Conservation (phyloP, 2,797 vertebrate species). For the Adrianichthys oophorus region DNA sequence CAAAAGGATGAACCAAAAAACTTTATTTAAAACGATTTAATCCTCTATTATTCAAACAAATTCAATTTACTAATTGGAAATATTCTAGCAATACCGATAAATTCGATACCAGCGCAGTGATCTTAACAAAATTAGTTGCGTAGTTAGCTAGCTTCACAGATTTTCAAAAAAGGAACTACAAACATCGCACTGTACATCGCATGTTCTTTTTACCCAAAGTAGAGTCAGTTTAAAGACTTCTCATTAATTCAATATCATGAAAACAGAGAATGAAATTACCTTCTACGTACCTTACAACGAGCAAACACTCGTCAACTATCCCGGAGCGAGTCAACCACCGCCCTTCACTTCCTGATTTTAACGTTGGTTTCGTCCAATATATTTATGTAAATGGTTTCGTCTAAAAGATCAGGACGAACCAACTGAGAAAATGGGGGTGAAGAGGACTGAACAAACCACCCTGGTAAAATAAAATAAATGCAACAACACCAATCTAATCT, state of each 20-base stretch:
- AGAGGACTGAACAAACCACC: accelerated
- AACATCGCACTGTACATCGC: neutral
- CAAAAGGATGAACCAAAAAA: neutral
- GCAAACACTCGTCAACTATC: constrained; percentile 23
- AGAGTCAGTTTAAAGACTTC: no score
- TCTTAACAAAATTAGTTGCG: constrained; percentile 18
- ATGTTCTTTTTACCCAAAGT: neutral
- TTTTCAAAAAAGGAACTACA: constrained; percentile 17
- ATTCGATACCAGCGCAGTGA: neutral
- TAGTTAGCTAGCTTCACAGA: constrained; percentile 34
- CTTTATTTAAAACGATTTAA: accelerated
- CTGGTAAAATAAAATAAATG: neutral
- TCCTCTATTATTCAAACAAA: accelerated
- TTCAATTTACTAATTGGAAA: accelerated
- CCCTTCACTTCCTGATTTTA: constrained; percentile 81
- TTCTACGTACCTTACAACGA: constrained; percentile 64
- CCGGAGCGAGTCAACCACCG: constrained; percentile 76
- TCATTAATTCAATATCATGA: neutral
- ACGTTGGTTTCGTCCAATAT: constrained; percentile 32
- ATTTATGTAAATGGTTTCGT: constrained; percentile 23
- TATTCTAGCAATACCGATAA: accelerated
- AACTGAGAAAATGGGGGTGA: constrained; percentile 37
- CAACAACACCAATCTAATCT: neutral
- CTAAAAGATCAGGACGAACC: constrained; percentile 57
- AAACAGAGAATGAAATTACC: neutral